These are phyloP conservation scores for Morelia viridis DNA, from an alignment of 2,797 vertebrate species.

Conservation along the genomic window DNA sequence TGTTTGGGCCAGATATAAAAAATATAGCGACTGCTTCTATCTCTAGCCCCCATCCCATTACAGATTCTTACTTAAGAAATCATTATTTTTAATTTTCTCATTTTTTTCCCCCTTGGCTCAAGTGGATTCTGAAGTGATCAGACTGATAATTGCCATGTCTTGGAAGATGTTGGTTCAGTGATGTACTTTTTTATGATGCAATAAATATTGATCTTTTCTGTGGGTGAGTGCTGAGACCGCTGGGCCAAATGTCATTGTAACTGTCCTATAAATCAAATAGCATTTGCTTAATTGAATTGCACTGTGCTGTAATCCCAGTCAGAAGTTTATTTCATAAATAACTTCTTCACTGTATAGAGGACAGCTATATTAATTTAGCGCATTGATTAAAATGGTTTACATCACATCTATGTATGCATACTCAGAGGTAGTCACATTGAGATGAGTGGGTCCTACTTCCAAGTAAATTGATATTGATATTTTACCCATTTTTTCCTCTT, in stretches of 20 bases:
- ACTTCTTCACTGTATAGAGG: neutral
- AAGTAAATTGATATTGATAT: neutral
- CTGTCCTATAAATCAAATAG: neutral
- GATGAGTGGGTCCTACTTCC: neutral
- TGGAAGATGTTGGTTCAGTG: neutral
- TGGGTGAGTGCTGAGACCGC: neutral
- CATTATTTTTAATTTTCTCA: neutral
- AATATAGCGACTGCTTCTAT: neutral
- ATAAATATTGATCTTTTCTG: conserved; percentile 1
- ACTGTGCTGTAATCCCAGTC: neutral
- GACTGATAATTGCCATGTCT: neutral
- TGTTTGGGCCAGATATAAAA: neutral
- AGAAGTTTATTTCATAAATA: neutral
- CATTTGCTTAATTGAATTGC: neutral
- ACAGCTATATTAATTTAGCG: neutral
- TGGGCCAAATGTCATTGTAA: neutral
- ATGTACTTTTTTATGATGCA: neutral
- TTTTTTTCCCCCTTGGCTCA: neutral
- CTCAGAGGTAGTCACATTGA: neutral
- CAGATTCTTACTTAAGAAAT: neutral
- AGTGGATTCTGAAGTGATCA: neutral
- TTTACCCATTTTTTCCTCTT: neutral
- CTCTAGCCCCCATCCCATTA: neutral
- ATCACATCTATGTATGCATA: neutral
- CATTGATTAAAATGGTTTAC: neutral